Evolutionary conservation across 2,888 invertebrate genomes (phyloP), one percentile per base, ranked within the genome.

Genomic region (Eristalis pertinax): DNA sequence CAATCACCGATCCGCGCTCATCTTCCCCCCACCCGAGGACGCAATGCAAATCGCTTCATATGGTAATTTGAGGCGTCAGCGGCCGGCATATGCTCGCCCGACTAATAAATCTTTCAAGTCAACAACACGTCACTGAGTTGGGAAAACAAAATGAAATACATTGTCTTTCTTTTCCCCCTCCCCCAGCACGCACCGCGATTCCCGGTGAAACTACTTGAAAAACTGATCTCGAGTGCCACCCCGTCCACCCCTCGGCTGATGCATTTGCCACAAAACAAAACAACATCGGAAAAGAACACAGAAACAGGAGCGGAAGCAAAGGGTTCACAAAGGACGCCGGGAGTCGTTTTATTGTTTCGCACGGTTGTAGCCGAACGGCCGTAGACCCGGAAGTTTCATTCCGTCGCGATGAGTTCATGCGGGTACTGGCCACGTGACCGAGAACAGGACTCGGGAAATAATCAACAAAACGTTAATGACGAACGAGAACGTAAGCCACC

Each of bases 351-450:
- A 84, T 87, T 87, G 84, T 88, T 90, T 90, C 90, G 89, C 89
- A 89, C 89, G 89, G 87, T 88, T 88, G 74, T 88, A 62, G 72
- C 63, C 38, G 32, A 32, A 10, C 24, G 72, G 26, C 60, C 65
- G 60, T 75, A 78, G 70, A 88, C 74, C 89, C 89, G 89, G 89
- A 89, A 89, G 89, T 89, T 89, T 89, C 89, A 89, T 84, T 89
- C 88, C 72, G 88, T 82, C 78, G 78, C 89, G 89, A 89, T 88
- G 89, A 89, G 82, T 88, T 88, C 82, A 89, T 89, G 89, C 89
- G 89, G 89, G 89, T 70, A 84, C 85, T 87, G 89, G 89, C 78
- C 89, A 89, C 89, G 89, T 89, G 89, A 89, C 89, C 89, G 80
- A 56, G 79, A 79, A 72, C 68, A 60, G 50, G 68, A 73, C 75